Conservation (phyloP, 2,113 vertebrate genomes). For the Syngnathus scovelli region DNA sequence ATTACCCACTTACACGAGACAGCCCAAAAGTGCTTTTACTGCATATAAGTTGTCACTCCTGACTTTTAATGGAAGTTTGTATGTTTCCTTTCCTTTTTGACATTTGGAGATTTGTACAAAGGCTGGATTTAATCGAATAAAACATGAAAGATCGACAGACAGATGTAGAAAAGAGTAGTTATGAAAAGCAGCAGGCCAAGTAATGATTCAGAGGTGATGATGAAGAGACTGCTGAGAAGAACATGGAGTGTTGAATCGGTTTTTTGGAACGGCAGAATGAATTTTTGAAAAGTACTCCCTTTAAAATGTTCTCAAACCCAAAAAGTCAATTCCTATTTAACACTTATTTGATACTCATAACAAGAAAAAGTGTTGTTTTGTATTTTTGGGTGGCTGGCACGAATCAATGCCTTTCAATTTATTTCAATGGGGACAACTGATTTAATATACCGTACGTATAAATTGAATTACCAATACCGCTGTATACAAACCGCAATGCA, state of each 20-base stretch:
- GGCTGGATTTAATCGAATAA: conserved; percentile 14
- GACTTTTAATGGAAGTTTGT: background rate
- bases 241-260: background rate
- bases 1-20: background rate
- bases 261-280: background rate
- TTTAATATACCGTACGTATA: background rate
- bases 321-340: background rate
- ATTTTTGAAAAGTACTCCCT: background rate
- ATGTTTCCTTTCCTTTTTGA: conserved; percentile 11
- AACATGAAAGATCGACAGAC: conserved; percentile 25
- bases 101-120: conserved; percentile 16
- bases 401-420: background rate
- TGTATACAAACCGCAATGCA: background rate
- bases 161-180: background rate
- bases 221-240: background rate
- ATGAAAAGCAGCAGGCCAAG: background rate
- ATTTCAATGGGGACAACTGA: background rate
- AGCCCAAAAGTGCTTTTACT: background rate
- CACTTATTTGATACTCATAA: background rate
- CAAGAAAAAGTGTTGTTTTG: background rate
- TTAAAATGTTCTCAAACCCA: conserved; percentile 17
- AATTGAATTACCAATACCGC: background rate
- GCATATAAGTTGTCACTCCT: conserved; percentile 2
- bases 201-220: background rate
- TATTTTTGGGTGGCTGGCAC: background rate